These are phyloP conservation scores for Oophaga pumilio DNA, from an alignment of 2,113 vertebrate species.

Conservation along the genomic window DNA sequence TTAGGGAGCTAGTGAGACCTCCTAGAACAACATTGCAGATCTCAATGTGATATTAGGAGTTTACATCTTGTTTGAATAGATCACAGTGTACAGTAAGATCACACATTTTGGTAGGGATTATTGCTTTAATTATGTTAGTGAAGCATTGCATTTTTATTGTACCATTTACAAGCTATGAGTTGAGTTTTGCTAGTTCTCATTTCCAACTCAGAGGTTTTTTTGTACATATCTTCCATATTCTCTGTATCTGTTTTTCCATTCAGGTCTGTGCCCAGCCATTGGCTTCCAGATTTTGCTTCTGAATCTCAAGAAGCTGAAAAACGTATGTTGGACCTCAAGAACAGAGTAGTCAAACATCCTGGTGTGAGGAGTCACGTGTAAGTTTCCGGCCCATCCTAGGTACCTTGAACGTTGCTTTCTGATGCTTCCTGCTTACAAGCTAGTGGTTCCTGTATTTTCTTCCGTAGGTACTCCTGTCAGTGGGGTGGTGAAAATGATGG, in stretches of 20 bases:
- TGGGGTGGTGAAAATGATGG: slow-evolving; percentile 79
- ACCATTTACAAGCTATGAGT: background rate
- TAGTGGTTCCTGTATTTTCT: background rate
- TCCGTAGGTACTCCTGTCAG: slow-evolving; percentile 73
- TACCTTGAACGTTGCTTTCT: background rate
- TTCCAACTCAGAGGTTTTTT: background rate
- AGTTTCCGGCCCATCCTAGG: background rate
- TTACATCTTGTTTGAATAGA: too few species aligned
- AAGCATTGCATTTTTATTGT: background rate
- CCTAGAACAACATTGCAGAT: too few species aligned
- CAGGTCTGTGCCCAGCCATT: slow-evolving; percentile 82
- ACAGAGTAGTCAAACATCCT: slow-evolving; percentile 3
- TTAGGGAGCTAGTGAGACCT: too few species aligned
- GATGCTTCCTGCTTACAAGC: background rate
- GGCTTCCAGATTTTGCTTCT: slow-evolving; percentile 78
- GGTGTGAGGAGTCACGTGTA: slow-evolving; percentile 56
- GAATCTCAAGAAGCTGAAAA: slow-evolving; percentile 78
- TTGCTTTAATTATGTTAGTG: background rate
- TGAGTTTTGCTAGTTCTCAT: background rate
- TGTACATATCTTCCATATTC: background rate
- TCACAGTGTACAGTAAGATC: too few species aligned
- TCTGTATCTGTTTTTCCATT: background rate
- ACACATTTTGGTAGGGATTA: background rate
- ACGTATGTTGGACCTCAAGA: slow-evolving; percentile 73
- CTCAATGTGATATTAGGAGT: too few species aligned